These are phyloP conservation scores for Lasioglossum calceatum DNA, from an alignment of 2,888 invertebrate genomes.

Conservation along the genomic window DNA sequence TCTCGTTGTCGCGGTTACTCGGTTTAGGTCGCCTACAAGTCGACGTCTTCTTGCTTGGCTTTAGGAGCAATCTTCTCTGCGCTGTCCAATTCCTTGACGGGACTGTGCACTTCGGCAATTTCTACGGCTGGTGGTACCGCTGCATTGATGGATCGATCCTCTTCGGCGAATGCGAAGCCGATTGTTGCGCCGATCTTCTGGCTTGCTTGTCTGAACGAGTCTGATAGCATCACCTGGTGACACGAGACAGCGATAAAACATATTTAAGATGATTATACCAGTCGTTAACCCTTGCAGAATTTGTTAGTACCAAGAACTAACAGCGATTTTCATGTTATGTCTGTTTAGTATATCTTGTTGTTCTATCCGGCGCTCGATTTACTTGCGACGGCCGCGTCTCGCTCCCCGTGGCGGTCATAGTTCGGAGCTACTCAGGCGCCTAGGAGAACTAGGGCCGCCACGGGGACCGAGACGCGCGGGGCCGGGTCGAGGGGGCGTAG, in stretches of 20 bases:
- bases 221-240: constrained; percentile 87
- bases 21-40: constrained; percentile 69
- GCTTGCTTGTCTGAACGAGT: constrained; percentile 93
- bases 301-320: not conserved
- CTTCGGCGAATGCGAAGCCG: constrained; percentile 90
- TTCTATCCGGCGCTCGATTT: no score
- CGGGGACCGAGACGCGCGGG: no score
- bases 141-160: constrained; percentile 85
- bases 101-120: constrained; percentile 79
- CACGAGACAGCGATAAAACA: not conserved
- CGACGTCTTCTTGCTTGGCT: constrained; percentile 78
- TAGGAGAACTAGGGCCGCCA: no score
- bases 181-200: constrained; percentile 94
- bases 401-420: no score
- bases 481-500: no score
- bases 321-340: not conserved
- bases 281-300: not conserved
- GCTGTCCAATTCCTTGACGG: constrained; percentile 71
- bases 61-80: constrained; percentile 75
- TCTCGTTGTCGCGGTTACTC: constrained; percentile 24
- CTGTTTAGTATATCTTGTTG: no score
- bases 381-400: no score
- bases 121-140: constrained; percentile 80
- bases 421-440: no score
- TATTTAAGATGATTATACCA: not conserved